Evolutionary conservation across 1,140 invertebrate genomes (phyloP).

Genomic region (Drosophila funebris): DNA sequence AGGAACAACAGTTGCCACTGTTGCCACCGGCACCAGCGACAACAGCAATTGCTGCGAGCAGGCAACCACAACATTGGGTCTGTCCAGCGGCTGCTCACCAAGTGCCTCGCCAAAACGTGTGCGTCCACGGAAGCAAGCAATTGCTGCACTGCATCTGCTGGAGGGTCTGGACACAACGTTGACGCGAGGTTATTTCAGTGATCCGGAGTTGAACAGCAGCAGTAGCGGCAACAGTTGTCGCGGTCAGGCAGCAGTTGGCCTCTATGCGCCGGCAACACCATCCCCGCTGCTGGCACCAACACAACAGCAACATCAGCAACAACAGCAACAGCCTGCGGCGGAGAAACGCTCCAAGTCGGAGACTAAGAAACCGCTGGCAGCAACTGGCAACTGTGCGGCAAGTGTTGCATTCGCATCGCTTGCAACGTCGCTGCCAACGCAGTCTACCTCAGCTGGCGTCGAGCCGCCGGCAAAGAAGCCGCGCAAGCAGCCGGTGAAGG

Average conservation of each 20-base stretch:
- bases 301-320: neutral
- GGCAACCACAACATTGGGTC: conserved; percentile 4
- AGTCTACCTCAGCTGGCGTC: conserved; percentile 26
- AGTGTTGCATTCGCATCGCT: conserved; percentile 13
- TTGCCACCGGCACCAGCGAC: neutral
- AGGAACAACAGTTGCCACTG: neutral
- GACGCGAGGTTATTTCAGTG: conserved; percentile 81
- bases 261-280: conserved; percentile 45
- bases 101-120: conserved; percentile 66
- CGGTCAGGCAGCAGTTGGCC: conserved; percentile 24
- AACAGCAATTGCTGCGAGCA: neutral
- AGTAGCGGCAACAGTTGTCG: conserved; percentile 30
- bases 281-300: conserved; percentile 30
- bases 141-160: conserved; percentile 63
- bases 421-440: conserved; percentile 20
- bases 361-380: conserved; percentile 68
- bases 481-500: conserved; percentile 35
- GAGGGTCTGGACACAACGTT: conserved; percentile 55
- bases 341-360: conserved; percentile 82
- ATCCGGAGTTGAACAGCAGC: conserved; percentile 70
- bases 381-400: neutral
- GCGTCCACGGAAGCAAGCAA: conserved; percentile 62
- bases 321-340: neutral
- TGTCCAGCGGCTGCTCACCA: conserved; percentile 18
- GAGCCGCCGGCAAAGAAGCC: conserved; percentile 21